Conservation (phyloP, 2,888 invertebrate species). For the Dicyrtoma fusca region DNA sequence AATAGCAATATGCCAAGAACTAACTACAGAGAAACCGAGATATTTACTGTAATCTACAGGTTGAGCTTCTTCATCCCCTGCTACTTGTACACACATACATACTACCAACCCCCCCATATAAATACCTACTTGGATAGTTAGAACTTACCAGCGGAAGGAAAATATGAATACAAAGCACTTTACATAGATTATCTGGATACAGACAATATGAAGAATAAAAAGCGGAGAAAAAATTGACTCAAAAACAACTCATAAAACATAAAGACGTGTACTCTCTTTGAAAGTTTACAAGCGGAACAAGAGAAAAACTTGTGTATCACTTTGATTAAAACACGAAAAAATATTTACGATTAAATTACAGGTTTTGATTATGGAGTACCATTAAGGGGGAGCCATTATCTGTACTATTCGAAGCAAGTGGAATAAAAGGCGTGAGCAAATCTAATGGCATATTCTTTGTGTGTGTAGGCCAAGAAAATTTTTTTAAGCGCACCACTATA, state of each 20-base stretch:
- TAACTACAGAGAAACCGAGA: too few relatives aligned
- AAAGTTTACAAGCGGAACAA: slow-evolving; percentile 35
- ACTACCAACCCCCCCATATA: too few relatives aligned
- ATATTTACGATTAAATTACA: slow-evolving; percentile 35
- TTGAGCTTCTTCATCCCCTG: too few relatives aligned
- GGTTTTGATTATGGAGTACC: slow-evolving; percentile 26
- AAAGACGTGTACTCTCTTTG: slow-evolving; percentile 31
- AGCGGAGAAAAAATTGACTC: slow-evolving; percentile 33
- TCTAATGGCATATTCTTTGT: background rate
- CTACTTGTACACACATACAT: too few relatives aligned
- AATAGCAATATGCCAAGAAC: too few relatives aligned
- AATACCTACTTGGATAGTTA: too few relatives aligned
- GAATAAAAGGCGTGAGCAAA: slow-evolving; percentile 1
- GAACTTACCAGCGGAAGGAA: background rate
- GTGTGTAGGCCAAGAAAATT: background rate
- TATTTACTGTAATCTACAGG: too few relatives aligned
- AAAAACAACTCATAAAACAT: slow-evolving; percentile 33
- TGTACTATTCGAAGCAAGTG: slow-evolving; percentile 10
- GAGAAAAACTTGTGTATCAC: slow-evolving; percentile 35
- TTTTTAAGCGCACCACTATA: too few relatives aligned
- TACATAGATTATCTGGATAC: slow-evolving; percentile 5
- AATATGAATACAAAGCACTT: background rate
- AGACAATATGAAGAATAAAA: slow-evolving; percentile 22
- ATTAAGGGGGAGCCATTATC: slow-evolving; percentile 27
- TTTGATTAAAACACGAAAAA: slow-evolving; percentile 34